Evolutionary conservation across 2,113 vertebrate species (phyloP), one percentile per base, ranked within the genome.

Genomic region (Dunckerocampus dactyliophorus): DNA sequence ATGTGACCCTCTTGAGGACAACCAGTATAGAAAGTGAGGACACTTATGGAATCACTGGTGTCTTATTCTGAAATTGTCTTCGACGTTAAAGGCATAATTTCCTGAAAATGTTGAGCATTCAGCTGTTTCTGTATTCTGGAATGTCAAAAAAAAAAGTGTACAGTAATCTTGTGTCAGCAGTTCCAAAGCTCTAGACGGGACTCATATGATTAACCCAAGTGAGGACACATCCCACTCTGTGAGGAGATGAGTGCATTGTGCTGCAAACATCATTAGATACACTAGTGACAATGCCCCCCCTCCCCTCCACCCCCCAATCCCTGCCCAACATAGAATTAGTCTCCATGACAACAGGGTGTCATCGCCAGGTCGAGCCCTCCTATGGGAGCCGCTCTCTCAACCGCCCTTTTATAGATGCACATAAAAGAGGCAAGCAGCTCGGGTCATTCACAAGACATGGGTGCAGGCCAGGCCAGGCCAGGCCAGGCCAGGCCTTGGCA

Each of bases 291-390:
- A 72, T 71, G 72, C 34, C 61, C 37, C 62, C 72, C 72, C 67
- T 65, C 28, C 53, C 60, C 48, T 56, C 55, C 59, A 13, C 61
- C 42, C 62, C 56, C 56, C 39, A 62, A 20, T 65, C 78, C 65
- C 56, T 64, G 67, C 80, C 81, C 74, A 83, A 77, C 83, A 82
- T 83, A 87, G 85, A 83, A 87, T 87, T 89, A 88, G 87, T 88
- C 88, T 84, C 86, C 88, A 87, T 89, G 85, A 67, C 82, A 69
- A 89, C 87, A 74, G 80, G 84, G 86, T 90, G 88, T 89, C 88
- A 89, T 87, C 84, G 77, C 79, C 83, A 85, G 88, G 87, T 90
- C 89, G 86, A 83, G 82, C 82, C 83, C 84, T 81, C 82, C 82
- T 78, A 67, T 83, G 81, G 81, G 84, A 72, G 82, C 77, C 80